Base-by-base conservation (phyloP, 2,888 invertebrate species). In the Brachyptera putata region DNA sequence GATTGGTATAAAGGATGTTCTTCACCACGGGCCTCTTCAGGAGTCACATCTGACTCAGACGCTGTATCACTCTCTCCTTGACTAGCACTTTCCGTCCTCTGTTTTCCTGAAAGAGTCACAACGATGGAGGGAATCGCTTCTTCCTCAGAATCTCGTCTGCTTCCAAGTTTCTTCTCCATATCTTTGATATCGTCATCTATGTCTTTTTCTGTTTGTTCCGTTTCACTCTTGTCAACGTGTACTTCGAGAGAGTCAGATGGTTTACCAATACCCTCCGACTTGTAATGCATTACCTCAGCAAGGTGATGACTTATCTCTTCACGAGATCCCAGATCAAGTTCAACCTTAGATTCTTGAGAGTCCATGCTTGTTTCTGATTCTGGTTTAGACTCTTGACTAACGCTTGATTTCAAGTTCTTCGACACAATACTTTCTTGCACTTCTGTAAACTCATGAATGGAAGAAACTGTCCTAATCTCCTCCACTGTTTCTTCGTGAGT, bases 151-250 rank as follows among this genome's bases (percentile, higher is more conserved):
- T 39, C 34, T 3, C 53, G 30, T 9, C 53, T 14, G 13, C 53
- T 53, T 16, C 36, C 53, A 9, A 34, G 53, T 14, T 22, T 25
- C 18, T 68, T 68, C 69, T 75, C 75, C 37, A 71, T 61, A 59
- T 71, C 72, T 36, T 73, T 74, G 18, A 70, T 66, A 56, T 75
- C 75, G 67, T 73, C 74, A 58, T 77, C 76, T 22, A 73, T 62
- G 60, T 78, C 77, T 68, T 78, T 79, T 69, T 78, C 77, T 1
- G 76, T 76, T 62, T 75, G 74, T 70, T 79, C 77, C 26, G 74
- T 70, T 69, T 79, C 79, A 65, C 77, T 76, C 69, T 79, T 79
- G 64, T 79, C 78, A 9, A 79, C 75, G 63, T 78, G 77, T 2
- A 78, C 77, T 69, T 79, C 78, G 69, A 77, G 63, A 18, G 76